A percentile compares a stretch with the other conserved stretches of the same genome.
Evolutionary conservation across 2,113 vertebrate genomes (phyloP).

Genomic region (Aspiorhynchus laticeps): DNA sequence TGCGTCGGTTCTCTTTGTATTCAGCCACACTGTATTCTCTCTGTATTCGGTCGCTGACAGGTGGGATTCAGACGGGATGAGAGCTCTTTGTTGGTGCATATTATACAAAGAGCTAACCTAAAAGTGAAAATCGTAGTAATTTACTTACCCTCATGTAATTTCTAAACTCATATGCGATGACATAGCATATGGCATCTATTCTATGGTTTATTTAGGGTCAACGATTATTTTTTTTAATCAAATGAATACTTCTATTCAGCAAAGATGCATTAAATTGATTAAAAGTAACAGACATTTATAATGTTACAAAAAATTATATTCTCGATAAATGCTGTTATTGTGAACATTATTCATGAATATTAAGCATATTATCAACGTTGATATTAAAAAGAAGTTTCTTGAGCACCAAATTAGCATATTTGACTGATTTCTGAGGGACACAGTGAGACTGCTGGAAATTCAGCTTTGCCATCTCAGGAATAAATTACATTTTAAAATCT

Average conservation of each 20-base stretch:
- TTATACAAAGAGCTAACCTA: background rate
- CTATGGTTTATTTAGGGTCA: background rate
- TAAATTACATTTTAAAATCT: no score
- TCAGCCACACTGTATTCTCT: constrained; percentile 1
- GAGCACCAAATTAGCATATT: background rate
- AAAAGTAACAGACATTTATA: background rate
- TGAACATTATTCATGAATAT: no score
- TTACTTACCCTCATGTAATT: background rate
- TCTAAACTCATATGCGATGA: background rate
- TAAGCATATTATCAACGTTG: no score
- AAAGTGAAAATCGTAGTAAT: background rate
- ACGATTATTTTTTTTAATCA: background rate
- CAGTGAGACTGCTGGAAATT: no score
- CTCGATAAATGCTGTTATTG: background rate
- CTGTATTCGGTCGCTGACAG: constrained; percentile 6
- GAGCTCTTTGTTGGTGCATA: background rate
- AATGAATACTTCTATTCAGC: background rate
- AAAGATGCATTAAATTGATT: background rate
- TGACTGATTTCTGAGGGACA: no score
- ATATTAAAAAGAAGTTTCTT: background rate
- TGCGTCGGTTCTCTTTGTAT: constrained; percentile 29
- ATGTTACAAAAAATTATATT: background rate
- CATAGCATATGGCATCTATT: background rate
- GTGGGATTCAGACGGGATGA: constrained; percentile 10
- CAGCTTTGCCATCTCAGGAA: no score